Percentiles rank a stretch among this genome's conserved stretches.
phyloP scores from a whole-genome alignment of 2,888 invertebrate genomes.

The Gymnosoma rotundatum region DNA sequence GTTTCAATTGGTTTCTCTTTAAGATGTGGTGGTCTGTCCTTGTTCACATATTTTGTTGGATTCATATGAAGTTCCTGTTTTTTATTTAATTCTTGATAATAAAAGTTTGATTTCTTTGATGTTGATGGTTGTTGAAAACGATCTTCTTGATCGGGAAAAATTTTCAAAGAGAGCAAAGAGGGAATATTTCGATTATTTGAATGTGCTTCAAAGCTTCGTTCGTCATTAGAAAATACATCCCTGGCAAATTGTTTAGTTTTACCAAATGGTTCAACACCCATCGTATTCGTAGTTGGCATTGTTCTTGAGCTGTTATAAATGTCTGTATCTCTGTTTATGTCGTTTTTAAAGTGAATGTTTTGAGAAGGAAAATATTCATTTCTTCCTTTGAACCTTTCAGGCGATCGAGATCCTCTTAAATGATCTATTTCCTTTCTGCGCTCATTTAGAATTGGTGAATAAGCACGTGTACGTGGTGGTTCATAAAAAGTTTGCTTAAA shows the following conservation, averaged over 20 bases:
- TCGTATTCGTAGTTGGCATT: not conserved
- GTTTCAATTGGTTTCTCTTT: not conserved
- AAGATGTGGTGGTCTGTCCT: not conserved
- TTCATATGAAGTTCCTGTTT: not conserved
- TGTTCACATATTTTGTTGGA: not conserved
- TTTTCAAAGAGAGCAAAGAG: conserved; percentile 7
- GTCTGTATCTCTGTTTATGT: not conserved
- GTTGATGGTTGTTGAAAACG: not conserved
- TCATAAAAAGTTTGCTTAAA: not conserved
- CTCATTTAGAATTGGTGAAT: conserved; percentile 13
- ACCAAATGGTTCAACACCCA: not conserved
- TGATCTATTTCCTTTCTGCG: not conserved
- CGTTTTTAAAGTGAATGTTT: not conserved
- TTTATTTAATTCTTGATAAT: not conserved
- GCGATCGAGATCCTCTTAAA: conserved; percentile 13
- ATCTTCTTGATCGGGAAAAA: not conserved
- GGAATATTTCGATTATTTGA: conserved; percentile 9
- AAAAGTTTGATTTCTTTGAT: not conserved
- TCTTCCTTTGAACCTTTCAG: not conserved
- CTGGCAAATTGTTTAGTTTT: not conserved
- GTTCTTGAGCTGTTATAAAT: not conserved
- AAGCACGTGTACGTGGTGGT: not conserved
- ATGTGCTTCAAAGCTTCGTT: not conserved
- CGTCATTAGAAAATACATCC: not conserved
- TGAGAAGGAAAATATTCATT: not conserved